These are phyloP conservation scores for Poecile montanus DNA, from an alignment of 2,797 vertebrate species.

Conservation along the genomic window DNA sequence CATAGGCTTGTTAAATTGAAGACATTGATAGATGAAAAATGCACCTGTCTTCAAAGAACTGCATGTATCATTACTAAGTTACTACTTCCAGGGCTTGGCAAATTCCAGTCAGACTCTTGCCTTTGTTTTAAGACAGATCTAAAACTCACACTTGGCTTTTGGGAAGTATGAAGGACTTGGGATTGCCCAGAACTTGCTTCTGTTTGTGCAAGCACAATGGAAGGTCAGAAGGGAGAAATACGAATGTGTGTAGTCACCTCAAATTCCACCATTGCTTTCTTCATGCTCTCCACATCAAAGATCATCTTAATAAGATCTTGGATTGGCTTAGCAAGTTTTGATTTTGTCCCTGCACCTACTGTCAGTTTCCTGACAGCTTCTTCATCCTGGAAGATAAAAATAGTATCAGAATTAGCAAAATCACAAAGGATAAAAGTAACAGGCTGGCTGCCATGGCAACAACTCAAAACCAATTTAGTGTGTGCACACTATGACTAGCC, in stretches of 20 bases:
- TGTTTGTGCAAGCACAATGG: background rate
- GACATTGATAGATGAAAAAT: background rate
- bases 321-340: constrained; percentile 87
- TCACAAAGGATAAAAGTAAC: constrained; percentile 5
- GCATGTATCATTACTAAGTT: background rate
- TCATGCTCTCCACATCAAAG: constrained; percentile 99
- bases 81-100: background rate
- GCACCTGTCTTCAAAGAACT: background rate
- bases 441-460: constrained; percentile 34
- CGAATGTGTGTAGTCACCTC: constrained; percentile 78
- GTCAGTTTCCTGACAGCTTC: constrained; percentile 94
- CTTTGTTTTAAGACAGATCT: background rate
- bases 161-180: background rate
- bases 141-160: background rate
- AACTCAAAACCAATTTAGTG: constrained; percentile 1
- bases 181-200: background rate
- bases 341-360: constrained; percentile 88
- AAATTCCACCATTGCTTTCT: constrained; percentile 99
- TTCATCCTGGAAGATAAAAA: constrained; percentile 84
- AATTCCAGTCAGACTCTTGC: background rate
- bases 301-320: constrained; percentile 96
- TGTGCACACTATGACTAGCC: constrained; percentile 1
- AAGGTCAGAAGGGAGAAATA: background rate
- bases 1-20: background rate
- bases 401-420: constrained; percentile 23